Conservation (phyloP, 2,113 vertebrate genomes). For the Philantomba maxwellii region DNA sequence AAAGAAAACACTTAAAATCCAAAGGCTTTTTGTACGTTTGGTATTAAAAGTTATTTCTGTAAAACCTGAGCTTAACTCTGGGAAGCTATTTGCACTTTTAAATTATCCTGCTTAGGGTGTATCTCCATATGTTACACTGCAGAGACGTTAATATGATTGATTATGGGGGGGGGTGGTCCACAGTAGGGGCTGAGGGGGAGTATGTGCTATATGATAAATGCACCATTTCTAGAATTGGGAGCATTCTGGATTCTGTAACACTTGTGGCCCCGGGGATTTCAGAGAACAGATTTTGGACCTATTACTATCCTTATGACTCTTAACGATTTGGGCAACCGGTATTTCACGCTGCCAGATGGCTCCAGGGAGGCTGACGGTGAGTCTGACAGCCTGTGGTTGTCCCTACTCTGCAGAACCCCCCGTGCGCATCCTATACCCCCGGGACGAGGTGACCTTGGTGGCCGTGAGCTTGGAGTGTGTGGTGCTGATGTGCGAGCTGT, state of each 20-base stretch:
- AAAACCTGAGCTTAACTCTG: not conserved
- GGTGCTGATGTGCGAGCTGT: conserved; percentile 91
- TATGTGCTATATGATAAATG: not conserved
- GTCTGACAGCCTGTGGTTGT: not conserved
- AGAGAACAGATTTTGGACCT: not conserved
- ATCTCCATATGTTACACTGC: not conserved
- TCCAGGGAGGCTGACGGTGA: not conserved
- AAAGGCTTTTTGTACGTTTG: not conserved
- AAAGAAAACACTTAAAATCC: not conserved
- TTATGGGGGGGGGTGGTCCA: not conserved
- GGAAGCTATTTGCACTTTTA: not conserved
- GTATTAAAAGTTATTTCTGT: not conserved
- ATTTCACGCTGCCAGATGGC: not conserved
- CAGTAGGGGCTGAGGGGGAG: not conserved
- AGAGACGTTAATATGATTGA: not conserved
- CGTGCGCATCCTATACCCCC: conserved; percentile 87
- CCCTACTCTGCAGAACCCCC: conserved; percentile 82
- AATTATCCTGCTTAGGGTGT: not conserved
- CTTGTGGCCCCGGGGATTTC: not conserved
- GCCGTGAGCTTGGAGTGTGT: conserved; percentile 85
- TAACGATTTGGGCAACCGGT: not conserved
- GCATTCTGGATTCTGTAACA: not conserved
- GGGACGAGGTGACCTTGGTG: conserved; percentile 78
- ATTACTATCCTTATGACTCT: not conserved
- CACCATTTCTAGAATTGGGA: not conserved